A percentile compares a stretch with the other conserved stretches of the same genome.
Conservation (phyloP, 2,888 invertebrate species). For the Leuctra nigra region DNA sequence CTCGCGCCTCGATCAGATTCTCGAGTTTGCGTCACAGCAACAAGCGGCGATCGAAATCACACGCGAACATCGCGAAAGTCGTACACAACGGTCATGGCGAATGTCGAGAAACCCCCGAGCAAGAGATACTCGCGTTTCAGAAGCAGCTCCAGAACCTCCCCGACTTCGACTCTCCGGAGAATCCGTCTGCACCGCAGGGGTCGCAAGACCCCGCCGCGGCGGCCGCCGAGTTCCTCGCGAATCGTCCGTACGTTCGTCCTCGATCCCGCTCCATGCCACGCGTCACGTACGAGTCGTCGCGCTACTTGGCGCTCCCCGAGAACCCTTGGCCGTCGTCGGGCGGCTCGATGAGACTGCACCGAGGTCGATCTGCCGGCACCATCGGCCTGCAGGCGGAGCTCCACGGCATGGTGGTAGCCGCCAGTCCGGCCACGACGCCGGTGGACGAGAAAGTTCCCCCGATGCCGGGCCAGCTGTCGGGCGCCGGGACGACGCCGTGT, state of each 20-base stretch:
- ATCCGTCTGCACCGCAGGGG: constrained; percentile 30
- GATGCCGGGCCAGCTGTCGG: constrained; percentile 12
- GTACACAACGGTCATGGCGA: constrained; percentile 16
- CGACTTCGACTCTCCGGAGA: constrained; percentile 40
- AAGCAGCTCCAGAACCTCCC: constrained; percentile 51
- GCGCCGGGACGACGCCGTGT: constrained; percentile 24
- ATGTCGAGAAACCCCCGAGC: constrained; percentile 38
- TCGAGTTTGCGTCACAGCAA: constrained; percentile 35
- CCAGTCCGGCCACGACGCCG: constrained; percentile 22
- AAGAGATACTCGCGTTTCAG: constrained; percentile 49
- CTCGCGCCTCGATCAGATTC: constrained; percentile 33
- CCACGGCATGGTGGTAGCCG: constrained; percentile 26
- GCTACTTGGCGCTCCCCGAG: constrained; percentile 37
- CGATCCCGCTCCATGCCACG: constrained; percentile 43
- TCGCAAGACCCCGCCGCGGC: constrained; percentile 33
- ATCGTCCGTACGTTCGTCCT: constrained; percentile 37
- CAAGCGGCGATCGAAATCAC: constrained; percentile 36
- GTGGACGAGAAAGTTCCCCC: constrained; percentile 22
- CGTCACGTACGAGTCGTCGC: constrained; percentile 40
- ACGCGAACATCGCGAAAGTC: constrained; percentile 35
- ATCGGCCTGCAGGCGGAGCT: too few relatives aligned
- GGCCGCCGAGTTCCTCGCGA: constrained; percentile 33
- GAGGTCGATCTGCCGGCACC: constrained; percentile 36
- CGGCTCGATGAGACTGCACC: constrained; percentile 32
- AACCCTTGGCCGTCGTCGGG: constrained; percentile 32